phyloP scores from a whole-genome alignment of 2,113 vertebrate species.

The Myxocyprinus asiaticus region DNA sequence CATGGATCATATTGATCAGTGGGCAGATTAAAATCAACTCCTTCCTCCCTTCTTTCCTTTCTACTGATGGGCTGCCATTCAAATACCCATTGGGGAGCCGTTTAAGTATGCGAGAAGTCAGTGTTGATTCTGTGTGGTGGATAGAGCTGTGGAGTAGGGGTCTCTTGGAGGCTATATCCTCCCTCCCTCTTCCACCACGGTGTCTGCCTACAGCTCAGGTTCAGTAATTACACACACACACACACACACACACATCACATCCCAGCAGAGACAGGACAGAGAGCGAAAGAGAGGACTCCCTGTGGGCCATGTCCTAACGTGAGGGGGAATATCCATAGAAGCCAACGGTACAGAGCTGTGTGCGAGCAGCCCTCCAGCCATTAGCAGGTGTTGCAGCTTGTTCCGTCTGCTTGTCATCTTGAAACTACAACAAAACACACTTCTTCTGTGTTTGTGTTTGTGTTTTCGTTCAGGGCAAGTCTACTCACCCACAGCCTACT shows the following conservation, averaged over 20 bases:
- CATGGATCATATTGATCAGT: slow-evolving; percentile 48
- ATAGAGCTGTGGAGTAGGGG: background rate
- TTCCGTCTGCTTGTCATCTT: slow-evolving; percentile 1
- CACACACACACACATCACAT: slow-evolving; percentile 38
- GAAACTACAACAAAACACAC: slow-evolving; percentile 27
- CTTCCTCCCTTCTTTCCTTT: slow-evolving; percentile 19
- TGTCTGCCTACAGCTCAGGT: slow-evolving; percentile 35
- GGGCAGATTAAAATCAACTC: slow-evolving; percentile 26
- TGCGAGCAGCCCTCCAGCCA: slow-evolving; percentile 25
- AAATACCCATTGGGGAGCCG: slow-evolving; percentile 43
- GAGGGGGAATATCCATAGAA: slow-evolving; percentile 15
- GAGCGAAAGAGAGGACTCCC: slow-evolving; percentile 23
- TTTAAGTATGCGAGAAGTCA: background rate
- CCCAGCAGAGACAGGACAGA: slow-evolving; percentile 33
- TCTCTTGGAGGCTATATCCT: slow-evolving; percentile 20
- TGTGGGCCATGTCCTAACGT: slow-evolving; percentile 13
- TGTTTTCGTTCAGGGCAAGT: slow-evolving; percentile 8
- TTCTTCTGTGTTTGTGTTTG: slow-evolving; percentile 16
- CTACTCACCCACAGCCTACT: slow-evolving; percentile 21
- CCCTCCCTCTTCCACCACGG: slow-evolving; percentile 7
- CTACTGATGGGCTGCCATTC: slow-evolving; percentile 31
- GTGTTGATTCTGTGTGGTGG: slow-evolving; percentile 10
- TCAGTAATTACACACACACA: slow-evolving; percentile 44
- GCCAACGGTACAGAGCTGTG: slow-evolving; percentile 13
- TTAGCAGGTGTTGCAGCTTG: slow-evolving; percentile 28